Evolutionary conservation across 2,797 vertebrate species (phyloP).

Genomic region (Pangasius mekongensis): DNA sequence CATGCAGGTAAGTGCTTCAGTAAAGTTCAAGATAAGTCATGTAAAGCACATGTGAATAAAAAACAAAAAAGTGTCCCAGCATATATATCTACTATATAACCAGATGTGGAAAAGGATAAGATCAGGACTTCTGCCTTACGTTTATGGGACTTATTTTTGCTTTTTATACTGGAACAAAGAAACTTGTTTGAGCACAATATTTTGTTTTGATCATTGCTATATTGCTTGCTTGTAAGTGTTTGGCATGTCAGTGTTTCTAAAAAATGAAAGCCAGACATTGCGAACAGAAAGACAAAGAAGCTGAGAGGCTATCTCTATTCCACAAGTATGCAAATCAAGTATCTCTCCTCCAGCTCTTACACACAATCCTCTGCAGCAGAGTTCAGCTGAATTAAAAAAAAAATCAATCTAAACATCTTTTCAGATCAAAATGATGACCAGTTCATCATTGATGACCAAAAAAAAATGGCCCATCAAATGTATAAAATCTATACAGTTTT

Average conservation of each 20-base stretch:
- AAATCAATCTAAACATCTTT: background rate
- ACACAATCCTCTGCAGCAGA: background rate
- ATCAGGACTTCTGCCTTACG: background rate
- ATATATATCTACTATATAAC: background rate
- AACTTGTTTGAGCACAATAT: background rate
- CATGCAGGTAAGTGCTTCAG: slow-evolving; percentile 6
- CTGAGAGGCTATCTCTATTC: background rate
- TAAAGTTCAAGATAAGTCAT: background rate
- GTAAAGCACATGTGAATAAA: background rate
- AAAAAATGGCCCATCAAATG: background rate
- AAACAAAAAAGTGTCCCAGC: slow-evolving; percentile 8
- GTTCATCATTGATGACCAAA: background rate
- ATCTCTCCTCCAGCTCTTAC: background rate
- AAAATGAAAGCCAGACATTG: slow-evolving; percentile 15
- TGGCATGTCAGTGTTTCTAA: background rate
- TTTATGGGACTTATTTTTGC: slow-evolving; percentile 16
- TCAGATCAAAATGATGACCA: background rate
- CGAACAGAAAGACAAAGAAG: slow-evolving; percentile 45
- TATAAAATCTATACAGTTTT: background rate
- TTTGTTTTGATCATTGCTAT: background rate
- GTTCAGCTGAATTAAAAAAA: background rate
- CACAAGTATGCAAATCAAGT: background rate
- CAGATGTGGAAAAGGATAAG: background rate
- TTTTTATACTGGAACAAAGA: background rate
- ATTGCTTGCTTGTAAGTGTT: background rate